These are phyloP conservation scores for Hassar affinis DNA, from an alignment of 2,113 vertebrate species.

Conservation along the genomic window DNA sequence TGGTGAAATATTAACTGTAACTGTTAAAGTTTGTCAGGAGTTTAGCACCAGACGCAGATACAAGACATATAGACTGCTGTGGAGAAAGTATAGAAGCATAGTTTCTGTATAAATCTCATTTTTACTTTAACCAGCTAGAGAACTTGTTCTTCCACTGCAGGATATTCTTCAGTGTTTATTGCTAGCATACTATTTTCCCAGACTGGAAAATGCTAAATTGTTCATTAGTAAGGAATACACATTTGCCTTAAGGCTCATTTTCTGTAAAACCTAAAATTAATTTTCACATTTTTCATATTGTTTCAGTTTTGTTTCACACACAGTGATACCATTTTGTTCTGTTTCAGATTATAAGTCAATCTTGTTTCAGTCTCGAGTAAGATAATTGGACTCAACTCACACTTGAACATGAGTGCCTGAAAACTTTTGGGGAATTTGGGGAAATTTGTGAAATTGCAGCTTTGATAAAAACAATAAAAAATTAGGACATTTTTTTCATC, in stretches of 20 bases:
- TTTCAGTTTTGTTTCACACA: background rate
- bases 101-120: conserved; percentile 62
- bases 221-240: background rate
- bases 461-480: background rate
- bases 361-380: background rate
- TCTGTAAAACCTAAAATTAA: background rate
- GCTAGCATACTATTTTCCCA: background rate
- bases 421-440: background rate
- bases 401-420: background rate
- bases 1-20: conserved; percentile 63
- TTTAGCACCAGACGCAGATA: conserved; percentile 13
- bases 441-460: background rate
- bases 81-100: conserved; percentile 38
- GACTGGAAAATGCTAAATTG: background rate
- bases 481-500: background rate
- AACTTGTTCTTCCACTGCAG: conserved; percentile 49
- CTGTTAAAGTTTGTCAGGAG: conserved; percentile 57
- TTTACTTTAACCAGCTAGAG: conserved; percentile 69
- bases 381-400: background rate
- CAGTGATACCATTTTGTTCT: background rate
- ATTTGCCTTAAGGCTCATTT: background rate
- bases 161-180: background rate
- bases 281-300: background rate
- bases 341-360: background rate
- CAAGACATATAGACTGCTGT: background rate